phyloP scores from a whole-genome alignment of 2,888 invertebrate genomes.

The Patella caerulea region DNA sequence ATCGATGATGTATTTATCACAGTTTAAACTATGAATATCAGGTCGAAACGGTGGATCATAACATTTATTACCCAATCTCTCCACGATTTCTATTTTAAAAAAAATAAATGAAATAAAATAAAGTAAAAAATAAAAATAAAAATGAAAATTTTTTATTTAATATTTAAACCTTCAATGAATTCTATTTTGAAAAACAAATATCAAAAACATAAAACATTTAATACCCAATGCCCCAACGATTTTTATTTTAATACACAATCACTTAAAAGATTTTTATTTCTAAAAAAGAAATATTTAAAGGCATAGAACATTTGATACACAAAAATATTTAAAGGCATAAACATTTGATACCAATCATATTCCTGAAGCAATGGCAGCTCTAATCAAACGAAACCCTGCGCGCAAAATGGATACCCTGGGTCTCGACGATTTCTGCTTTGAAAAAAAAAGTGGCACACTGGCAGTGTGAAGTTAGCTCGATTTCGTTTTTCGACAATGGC shows the following conservation, averaged over 20 bases:
- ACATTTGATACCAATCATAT: too few species aligned
- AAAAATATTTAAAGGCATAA: background rate
- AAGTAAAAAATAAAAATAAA: background rate
- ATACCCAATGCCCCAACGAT: too few species aligned
- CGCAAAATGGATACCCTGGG: too few species aligned
- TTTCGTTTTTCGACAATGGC: too few species aligned
- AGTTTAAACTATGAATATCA: slow-evolving; percentile 80
- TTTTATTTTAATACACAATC: background rate
- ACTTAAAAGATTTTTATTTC: background rate
- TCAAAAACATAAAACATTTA: background rate
- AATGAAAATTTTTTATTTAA: background rate
- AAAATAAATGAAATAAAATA: background rate
- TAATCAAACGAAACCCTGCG: too few species aligned
- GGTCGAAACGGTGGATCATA: slow-evolving; percentile 72
- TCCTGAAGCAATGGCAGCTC: too few species aligned
- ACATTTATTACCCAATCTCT: slow-evolving; percentile 22
- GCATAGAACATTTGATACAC: too few species aligned
- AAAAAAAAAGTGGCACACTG: too few species aligned
- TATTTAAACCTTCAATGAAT: background rate
- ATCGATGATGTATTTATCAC: slow-evolving; percentile 74
- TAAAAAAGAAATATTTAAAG: background rate
- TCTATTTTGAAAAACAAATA: background rate
- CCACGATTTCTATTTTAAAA: slow-evolving; percentile 28
- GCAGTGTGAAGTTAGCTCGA: too few species aligned
- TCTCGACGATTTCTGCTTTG: too few species aligned